phyloP scores from a whole-genome alignment of 2,888 invertebrate genomes.

The Lycocerus yunnanus region DNA sequence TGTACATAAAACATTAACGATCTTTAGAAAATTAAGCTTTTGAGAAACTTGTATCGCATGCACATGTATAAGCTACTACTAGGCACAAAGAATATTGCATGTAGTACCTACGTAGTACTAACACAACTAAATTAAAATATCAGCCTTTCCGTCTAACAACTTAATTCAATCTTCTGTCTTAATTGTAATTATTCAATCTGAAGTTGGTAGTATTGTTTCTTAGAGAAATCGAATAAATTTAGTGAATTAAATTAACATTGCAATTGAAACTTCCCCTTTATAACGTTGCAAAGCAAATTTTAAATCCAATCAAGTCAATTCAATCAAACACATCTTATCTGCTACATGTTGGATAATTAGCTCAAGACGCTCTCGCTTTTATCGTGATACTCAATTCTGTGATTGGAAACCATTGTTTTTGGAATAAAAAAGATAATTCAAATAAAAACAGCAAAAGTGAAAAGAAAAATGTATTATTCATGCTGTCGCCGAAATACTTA shows the following conservation, averaged over 20 bases:
- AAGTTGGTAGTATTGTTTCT: background rate
- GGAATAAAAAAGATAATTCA: background rate
- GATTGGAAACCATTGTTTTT: background rate
- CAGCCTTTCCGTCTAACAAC: background rate
- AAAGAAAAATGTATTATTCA: background rate
- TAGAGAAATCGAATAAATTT: background rate
- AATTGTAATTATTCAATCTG: background rate
- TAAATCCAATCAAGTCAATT: background rate
- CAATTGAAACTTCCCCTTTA: background rate
- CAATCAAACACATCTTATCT: background rate
- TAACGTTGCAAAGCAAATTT: background rate
- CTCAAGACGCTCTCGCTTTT: background rate
- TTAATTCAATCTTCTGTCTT: background rate
- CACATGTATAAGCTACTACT: no score
- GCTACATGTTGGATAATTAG: background rate
- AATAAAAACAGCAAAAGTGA: background rate
- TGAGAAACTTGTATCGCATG: background rate
- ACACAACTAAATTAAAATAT: background rate
- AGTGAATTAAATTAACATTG: background rate
- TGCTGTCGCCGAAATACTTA: background rate
- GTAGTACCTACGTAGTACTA: background rate
- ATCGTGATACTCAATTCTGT: background rate
- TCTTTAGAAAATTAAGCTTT: slow-evolving; percentile 16
- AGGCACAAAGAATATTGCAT: background rate
- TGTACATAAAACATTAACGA: slow-evolving; percentile 15